Evolutionary conservation across 2,888 invertebrate species (phyloP).

Genomic region (Sthenelais limicola): DNA sequence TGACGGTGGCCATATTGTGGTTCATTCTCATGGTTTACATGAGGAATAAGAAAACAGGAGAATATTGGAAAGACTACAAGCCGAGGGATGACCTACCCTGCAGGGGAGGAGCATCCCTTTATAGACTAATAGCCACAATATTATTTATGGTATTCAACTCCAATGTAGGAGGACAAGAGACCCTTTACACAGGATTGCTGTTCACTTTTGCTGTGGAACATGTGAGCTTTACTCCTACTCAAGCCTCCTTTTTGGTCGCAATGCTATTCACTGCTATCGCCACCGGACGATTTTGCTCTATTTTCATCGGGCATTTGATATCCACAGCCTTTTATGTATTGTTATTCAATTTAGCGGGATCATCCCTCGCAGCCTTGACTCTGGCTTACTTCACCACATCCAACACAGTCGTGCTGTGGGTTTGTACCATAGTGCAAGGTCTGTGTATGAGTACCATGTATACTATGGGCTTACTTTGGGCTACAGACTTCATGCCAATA

Average conservation of each 20-base stretch:
- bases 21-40: slow-evolving; percentile 16
- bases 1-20: slow-evolving; percentile 1
- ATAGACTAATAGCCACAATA: slow-evolving; percentile 12
- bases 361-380: background rate
- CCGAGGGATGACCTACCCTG: background rate
- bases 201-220: slow-evolving; percentile 32
- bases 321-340: slow-evolving; percentile 17
- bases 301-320: slow-evolving; percentile 31
- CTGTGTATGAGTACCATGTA: slow-evolving; percentile 28
- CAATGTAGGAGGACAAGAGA: slow-evolving; percentile 35
- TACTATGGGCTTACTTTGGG: slow-evolving; percentile 30
- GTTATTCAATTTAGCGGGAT: background rate
- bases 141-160: slow-evolving; percentile 20
- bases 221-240: slow-evolving; percentile 1
- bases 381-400: slow-evolving; percentile 21
- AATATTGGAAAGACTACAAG: background rate
- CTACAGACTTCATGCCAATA: slow-evolving; percentile 29
- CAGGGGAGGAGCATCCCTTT: background rate
- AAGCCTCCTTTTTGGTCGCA: slow-evolving; percentile 7
- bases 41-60: background rate
- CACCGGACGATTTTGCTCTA: slow-evolving; percentile 6
- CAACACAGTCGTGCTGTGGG: slow-evolving; percentile 19
- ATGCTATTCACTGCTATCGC: slow-evolving; percentile 23
- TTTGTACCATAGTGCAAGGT: slow-evolving; percentile 9
- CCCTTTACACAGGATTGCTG: slow-evolving; percentile 25